phyloP scores from a whole-genome alignment of 2,888 invertebrate species.

The Temnothorax rugatulus region DNA sequence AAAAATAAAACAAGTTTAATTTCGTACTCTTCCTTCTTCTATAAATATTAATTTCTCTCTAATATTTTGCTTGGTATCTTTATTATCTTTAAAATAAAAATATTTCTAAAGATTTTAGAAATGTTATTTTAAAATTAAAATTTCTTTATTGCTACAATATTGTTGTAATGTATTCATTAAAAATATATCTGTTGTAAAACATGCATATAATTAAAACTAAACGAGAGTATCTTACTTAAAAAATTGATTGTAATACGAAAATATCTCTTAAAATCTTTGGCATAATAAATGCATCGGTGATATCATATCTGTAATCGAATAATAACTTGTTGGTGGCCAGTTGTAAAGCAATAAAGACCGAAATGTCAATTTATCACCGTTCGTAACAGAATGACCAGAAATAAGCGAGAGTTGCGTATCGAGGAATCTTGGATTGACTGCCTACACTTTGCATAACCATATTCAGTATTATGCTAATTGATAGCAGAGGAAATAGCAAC shows the following conservation, averaged over 20 bases:
- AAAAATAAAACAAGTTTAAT: neutral
- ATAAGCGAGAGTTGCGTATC: neutral
- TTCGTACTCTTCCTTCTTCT: neutral
- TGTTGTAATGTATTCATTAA: neutral
- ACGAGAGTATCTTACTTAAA: neutral
- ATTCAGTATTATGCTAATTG: slow-evolving; percentile 16
- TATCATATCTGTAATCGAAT: slow-evolving; percentile 61
- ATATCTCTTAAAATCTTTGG: neutral
- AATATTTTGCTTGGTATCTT: neutral
- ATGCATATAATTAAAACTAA: neutral
- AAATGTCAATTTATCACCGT: neutral
- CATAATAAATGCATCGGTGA: slow-evolving; percentile 50
- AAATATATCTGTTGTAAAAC: neutral
- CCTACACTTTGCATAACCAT: slow-evolving; percentile 11
- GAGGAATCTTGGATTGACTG: slow-evolving; percentile 15
- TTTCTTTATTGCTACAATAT: neutral
- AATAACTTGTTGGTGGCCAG: slow-evolving; percentile 36
- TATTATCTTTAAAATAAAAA: neutral
- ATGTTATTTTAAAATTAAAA: neutral
- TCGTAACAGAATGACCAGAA: slow-evolving; percentile 12
- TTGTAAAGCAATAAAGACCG: neutral
- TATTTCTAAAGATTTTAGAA: neutral
- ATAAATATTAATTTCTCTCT: neutral
- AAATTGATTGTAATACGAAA: slow-evolving; percentile 1
- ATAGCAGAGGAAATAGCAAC: slow-evolving; percentile 8